Percentiles rank a stretch among this genome's conserved stretches.
Conservation (phyloP, 2,113 vertebrate genomes). For the Myrmecobius fasciatus region DNA sequence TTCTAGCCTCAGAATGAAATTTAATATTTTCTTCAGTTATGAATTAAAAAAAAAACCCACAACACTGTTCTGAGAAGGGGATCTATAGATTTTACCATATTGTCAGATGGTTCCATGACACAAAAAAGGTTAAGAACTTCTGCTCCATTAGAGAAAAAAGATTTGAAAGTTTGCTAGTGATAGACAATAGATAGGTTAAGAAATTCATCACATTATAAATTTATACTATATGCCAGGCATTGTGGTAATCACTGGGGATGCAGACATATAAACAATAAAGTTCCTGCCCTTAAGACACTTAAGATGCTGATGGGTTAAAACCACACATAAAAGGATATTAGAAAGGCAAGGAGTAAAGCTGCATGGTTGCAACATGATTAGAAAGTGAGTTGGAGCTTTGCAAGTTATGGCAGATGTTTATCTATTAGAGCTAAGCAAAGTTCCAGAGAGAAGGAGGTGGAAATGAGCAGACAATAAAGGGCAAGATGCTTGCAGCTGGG, state of each 20-base stretch:
- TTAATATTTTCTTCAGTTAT: neutral
- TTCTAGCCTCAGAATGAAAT: neutral
- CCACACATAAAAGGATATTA: neutral
- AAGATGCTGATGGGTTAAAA: neutral
- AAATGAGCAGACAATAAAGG: neutral
- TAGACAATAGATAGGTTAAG: neutral
- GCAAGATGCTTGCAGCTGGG: neutral
- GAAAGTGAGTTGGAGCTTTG: neutral
- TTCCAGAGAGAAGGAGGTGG: neutral
- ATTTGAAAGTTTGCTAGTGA: neutral
- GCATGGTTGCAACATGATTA: neutral
- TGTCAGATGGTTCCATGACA: neutral
- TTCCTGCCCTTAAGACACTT: neutral
- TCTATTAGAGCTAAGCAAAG: neutral
- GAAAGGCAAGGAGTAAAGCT: neutral
- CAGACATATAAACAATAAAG: neutral
- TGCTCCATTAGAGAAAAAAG: neutral
- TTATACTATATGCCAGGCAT: neutral
- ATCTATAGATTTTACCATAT: neutral
- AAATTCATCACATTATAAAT: neutral
- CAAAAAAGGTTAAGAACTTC: neutral
- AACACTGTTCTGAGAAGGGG: neutral
- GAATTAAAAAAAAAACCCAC: neutral
- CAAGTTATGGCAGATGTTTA: neutral
- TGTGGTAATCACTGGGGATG: neutral